A percentile compares a stretch with the other conserved stretches of the same genome.
phyloP scores from a whole-genome alignment of 2,888 invertebrate genomes.

The Platerodrilus igneus region DNA sequence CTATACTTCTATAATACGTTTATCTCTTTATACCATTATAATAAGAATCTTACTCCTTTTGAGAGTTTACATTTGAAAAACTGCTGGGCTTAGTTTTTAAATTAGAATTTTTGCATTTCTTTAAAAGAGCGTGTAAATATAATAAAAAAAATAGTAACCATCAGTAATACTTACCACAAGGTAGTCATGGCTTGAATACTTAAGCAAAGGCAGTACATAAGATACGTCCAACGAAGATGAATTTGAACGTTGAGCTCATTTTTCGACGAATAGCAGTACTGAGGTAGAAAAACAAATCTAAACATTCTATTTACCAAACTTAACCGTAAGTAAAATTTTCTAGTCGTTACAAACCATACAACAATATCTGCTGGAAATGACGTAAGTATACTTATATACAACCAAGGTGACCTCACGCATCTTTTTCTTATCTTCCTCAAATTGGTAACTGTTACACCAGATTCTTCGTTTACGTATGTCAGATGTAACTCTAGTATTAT shows the following conservation, averaged over 20 bases:
- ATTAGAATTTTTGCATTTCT: too few species aligned
- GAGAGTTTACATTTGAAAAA: too few species aligned
- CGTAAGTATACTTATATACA: conserved; percentile 29
- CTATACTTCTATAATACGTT: too few species aligned
- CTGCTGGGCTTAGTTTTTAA: too few species aligned
- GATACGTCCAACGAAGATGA: conserved; percentile 26
- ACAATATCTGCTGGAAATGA: conserved; percentile 28
- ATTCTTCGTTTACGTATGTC: conserved; percentile 26
- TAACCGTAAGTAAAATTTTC: conserved; percentile 6
- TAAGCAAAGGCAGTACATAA: conserved; percentile 13
- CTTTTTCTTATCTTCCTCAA: conserved; percentile 20
- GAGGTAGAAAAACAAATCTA: conserved; percentile 19
- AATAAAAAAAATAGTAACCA: conserved; percentile 10
- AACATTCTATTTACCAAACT: conserved; percentile 17
- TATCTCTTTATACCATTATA: too few species aligned
- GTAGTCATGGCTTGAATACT: conserved; percentile 14
- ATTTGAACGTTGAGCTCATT: conserved; percentile 20
- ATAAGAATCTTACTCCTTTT: too few species aligned
- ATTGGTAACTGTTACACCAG: conserved; percentile 23
- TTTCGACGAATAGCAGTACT: conserved; percentile 21
- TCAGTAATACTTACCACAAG: conserved; percentile 14
- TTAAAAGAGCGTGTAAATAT: background rate
- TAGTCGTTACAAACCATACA: conserved; percentile 2
- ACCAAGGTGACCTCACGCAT: conserved; percentile 23
- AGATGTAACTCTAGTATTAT: conserved; percentile 27